phyloP scores from a whole-genome alignment of 2,888 invertebrate species.

The Drosophila bunnanda region DNA sequence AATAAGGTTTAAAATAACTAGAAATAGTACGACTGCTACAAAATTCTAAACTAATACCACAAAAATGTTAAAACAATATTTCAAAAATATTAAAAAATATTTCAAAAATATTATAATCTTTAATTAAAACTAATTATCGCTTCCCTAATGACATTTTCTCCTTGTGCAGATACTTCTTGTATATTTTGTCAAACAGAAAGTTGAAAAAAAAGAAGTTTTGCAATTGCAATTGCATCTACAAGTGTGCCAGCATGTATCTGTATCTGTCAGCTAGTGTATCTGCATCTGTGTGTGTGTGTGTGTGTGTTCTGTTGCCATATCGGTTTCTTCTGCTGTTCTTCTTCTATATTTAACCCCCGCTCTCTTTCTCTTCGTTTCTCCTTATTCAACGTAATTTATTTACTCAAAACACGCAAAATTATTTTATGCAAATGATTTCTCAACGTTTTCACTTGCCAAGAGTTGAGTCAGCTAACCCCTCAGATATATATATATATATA shows the following conservation, averaged over 20 bases:
- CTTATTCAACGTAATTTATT: conserved; percentile 72
- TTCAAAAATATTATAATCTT: not conserved
- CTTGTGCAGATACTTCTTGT: conserved; percentile 31
- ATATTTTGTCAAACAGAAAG: conserved; percentile 37
- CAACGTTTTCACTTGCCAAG: conserved; percentile 53
- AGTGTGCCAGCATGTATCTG: conserved; percentile 23
- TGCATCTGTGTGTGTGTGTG: conserved; percentile 29
- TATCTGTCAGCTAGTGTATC: conserved; percentile 21
- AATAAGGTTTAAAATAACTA: too few species aligned
- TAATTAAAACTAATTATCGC: not conserved
- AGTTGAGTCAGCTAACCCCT: conserved; percentile 66
- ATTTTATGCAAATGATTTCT: conserved; percentile 77
- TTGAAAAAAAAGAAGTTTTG: conserved; percentile 21
- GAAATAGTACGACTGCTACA: too few species aligned
- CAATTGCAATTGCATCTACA: conserved; percentile 36
- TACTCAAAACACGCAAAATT: conserved; percentile 80
- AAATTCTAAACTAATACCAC: not conserved
- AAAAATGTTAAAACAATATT: not conserved
- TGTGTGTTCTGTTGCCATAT: conserved; percentile 19
- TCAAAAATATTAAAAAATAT: not conserved
- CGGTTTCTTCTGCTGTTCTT: conserved; percentile 26
- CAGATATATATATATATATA: not conserved
- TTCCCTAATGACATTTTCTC: not conserved
- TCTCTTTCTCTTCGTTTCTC: conserved; percentile 35
- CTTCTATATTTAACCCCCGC: conserved; percentile 1